Conservation (phyloP, 2,888 invertebrate species). For the Acronicta aceris region DNA sequence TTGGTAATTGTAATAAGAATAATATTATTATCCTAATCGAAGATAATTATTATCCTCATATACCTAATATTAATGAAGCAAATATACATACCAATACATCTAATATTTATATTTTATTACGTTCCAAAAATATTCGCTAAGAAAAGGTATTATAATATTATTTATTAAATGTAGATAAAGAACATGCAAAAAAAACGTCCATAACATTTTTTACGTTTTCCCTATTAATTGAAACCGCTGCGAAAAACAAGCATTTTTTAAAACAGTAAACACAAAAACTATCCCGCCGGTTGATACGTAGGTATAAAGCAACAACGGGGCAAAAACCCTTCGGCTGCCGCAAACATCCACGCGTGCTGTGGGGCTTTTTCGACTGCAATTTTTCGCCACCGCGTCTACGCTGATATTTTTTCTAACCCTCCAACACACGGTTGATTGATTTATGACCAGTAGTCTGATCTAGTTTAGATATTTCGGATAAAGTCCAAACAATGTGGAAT, state of each 20-base stretch:
- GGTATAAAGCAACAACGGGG: constrained; percentile 31
- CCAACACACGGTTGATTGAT: constrained; percentile 71
- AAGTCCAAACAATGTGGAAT: constrained; percentile 29
- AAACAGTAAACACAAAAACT: constrained; percentile 37
- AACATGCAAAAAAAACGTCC: background rate
- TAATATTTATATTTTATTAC: too few relatives aligned
- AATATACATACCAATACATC: too few relatives aligned
- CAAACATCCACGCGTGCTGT: constrained; percentile 46
- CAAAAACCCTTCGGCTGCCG: constrained; percentile 54
- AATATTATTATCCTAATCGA: too few relatives aligned
- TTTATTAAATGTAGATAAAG: too few relatives aligned
- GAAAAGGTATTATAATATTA: too few relatives aligned
- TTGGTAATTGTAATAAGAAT: too few relatives aligned
- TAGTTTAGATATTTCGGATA: constrained; percentile 71
- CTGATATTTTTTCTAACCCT: constrained; percentile 70
- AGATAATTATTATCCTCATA: too few relatives aligned
- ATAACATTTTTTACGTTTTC: background rate
- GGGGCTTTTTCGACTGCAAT: constrained; percentile 62
- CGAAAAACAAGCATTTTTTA: constrained; percentile 27
- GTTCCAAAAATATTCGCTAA: too few relatives aligned
- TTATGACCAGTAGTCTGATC: constrained; percentile 71
- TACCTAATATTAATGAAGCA: too few relatives aligned
- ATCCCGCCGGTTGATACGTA: constrained; percentile 22
- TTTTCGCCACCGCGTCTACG: constrained; percentile 62
- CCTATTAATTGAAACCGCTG: constrained; percentile 8